These are phyloP conservation scores for Trilocha varians DNA, from an alignment of 2,888 invertebrate genomes.

Conservation along the genomic window DNA sequence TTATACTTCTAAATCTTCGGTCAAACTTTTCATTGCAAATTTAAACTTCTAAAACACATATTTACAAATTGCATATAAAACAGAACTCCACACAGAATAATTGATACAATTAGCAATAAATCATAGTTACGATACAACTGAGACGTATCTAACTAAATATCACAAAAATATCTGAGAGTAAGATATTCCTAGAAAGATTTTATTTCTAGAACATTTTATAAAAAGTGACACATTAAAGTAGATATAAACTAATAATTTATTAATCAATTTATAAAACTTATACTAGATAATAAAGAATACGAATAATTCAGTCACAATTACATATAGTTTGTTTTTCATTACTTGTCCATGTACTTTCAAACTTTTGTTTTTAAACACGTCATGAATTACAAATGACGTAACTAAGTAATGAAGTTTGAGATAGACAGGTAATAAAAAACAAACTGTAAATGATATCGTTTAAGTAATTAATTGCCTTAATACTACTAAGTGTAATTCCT, in stretches of 20 bases:
- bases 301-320: not conserved
- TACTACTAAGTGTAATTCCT: conserved; percentile 8
- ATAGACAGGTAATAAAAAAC: too few species aligned
- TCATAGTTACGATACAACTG: not conserved
- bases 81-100: too few species aligned
- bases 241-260: not conserved
- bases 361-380: too few species aligned
- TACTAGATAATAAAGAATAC: not conserved
- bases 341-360: too few species aligned
- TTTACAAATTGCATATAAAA: too few species aligned
- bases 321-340: too few species aligned
- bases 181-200: not conserved
- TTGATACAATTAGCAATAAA: not conserved
- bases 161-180: not conserved
- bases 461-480: not conserved
- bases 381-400: too few species aligned
- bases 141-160: conserved; percentile 4
- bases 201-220: not conserved
- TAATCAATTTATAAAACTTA: not conserved
- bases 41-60: too few species aligned
- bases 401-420: too few species aligned
- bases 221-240: not conserved
- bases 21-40: too few species aligned
- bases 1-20: too few species aligned
- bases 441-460: not conserved